Evolutionary conservation across 2,888 invertebrate species (phyloP).

Genomic region (Lycaena phlaeas): DNA sequence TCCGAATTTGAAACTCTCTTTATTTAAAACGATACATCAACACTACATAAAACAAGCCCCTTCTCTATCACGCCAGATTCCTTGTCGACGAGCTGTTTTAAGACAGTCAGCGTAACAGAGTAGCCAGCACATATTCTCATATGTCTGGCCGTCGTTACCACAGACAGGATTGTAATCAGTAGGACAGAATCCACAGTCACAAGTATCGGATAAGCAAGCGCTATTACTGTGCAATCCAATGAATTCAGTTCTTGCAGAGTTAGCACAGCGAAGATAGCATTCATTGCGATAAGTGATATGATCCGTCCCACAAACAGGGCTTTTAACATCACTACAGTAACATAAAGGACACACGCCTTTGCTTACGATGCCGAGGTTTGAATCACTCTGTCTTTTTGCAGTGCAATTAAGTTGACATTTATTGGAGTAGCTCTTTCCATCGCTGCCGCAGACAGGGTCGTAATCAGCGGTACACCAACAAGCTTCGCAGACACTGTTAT

Average conservation of each 20-base stretch:
- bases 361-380: conserved; percentile 17
- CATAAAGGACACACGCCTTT: conserved; percentile 27
- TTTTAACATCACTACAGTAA: conserved; percentile 20
- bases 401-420: conserved; percentile 26
- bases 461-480: conserved; percentile 22
- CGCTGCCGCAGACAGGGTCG: conserved; percentile 28
- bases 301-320: conserved; percentile 33
- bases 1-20: no score
- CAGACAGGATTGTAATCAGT: conserved; percentile 25
- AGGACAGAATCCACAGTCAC: conserved; percentile 21
- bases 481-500: conserved; percentile 14
- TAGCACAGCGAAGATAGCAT: conserved; percentile 28
- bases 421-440: conserved; percentile 26
- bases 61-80: background rate
- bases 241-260: conserved; percentile 15
- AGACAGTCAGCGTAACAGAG: conserved; percentile 25
- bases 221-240: conserved; percentile 20
- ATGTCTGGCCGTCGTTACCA: conserved; percentile 26
- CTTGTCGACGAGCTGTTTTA: background rate
- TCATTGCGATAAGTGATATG: conserved; percentile 26
- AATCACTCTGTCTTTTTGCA: conserved; percentile 14
- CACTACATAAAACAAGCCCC: conserved; percentile 18
- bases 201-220: conserved; percentile 18
- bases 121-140: conserved; percentile 29
- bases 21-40: no score